These are phyloP conservation scores for Arge pagana DNA, from an alignment of 2,888 invertebrate genomes.

Conservation along the genomic window DNA sequence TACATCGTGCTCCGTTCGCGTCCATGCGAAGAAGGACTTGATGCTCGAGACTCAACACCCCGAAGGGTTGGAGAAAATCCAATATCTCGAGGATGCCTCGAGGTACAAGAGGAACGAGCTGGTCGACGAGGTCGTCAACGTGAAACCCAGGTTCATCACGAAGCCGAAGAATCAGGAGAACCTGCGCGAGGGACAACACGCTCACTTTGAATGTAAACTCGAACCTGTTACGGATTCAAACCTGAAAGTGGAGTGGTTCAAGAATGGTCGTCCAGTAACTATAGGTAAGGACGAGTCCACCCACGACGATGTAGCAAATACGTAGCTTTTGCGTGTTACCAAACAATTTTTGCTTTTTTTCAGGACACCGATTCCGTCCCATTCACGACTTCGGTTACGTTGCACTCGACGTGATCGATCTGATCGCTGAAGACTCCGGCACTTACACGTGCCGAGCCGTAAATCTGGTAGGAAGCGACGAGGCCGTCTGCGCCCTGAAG, in stretches of 20 bases:
- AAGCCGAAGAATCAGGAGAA: constrained; percentile 85
- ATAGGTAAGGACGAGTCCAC: no score
- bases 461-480: constrained; percentile 87
- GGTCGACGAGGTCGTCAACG: constrained; percentile 81
- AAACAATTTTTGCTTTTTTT: no score
- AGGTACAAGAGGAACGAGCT: constrained; percentile 82
- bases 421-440: constrained; percentile 95
- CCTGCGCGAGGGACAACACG: constrained; percentile 86
- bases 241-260: constrained; percentile 95
- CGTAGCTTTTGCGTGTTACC: no score
- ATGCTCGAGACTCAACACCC: constrained; percentile 89
- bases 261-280: constrained; percentile 91
- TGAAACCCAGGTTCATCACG: constrained; percentile 83
- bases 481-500: constrained; percentile 74
- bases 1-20: constrained; percentile 87
- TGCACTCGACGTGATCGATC: constrained; percentile 92
- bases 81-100: constrained; percentile 86
- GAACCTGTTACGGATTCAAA: constrained; percentile 97
- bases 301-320: no score
- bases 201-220: constrained; percentile 96
- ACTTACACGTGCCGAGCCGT: constrained; percentile 92
- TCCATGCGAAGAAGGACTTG: constrained; percentile 87
- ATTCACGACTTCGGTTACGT: constrained; percentile 99
- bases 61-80: constrained; percentile 88
- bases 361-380: constrained; percentile 90